A percentile compares a stretch with the other conserved stretches of the same genome.
These are phyloP conservation scores for Lysandra coridon DNA, from an alignment of 2,888 invertebrate genomes.

Conservation along the genomic window DNA sequence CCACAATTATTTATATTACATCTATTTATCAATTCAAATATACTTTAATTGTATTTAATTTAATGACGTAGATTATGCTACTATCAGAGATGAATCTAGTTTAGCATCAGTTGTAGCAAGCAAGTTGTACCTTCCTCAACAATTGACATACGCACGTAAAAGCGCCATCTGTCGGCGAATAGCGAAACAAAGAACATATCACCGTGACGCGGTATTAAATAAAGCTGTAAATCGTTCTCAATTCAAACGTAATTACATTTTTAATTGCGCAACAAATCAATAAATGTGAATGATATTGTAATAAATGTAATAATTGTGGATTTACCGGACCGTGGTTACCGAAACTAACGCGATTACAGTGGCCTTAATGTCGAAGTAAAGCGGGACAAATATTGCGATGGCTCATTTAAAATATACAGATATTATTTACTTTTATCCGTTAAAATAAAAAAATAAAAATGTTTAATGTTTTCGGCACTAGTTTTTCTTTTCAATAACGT, in stretches of 20 bases:
- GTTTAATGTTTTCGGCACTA: too few relatives aligned
- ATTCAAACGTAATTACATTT: not conserved
- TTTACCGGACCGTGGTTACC: not conserved
- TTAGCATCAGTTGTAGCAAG: too few relatives aligned
- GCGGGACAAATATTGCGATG: not conserved
- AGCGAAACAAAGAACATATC: not conserved
- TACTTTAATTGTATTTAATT: too few relatives aligned
- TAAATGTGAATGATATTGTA: slow-evolving; percentile 5
- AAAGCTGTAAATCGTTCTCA: not conserved
- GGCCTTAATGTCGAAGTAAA: slow-evolving; percentile 13
- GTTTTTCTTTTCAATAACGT: too few relatives aligned
- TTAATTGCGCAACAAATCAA: slow-evolving; percentile 18
- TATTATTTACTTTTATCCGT: not conserved
- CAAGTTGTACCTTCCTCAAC: not conserved
- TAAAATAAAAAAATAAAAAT: too few relatives aligned
- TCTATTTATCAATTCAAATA: too few relatives aligned
- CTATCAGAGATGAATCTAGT: not conserved
- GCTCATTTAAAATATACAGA: not conserved
- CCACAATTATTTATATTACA: too few relatives aligned
- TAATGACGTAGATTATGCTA: not conserved
- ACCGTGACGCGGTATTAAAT: not conserved
- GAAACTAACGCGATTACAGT: slow-evolving; percentile 9
- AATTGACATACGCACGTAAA: not conserved
- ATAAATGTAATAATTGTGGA: slow-evolving; percentile 11
- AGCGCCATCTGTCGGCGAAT: slow-evolving; percentile 20